These are phyloP conservation scores for Acanthoscelides obtectus DNA, from an alignment of 2,888 invertebrate genomes.

Conservation along the genomic window DNA sequence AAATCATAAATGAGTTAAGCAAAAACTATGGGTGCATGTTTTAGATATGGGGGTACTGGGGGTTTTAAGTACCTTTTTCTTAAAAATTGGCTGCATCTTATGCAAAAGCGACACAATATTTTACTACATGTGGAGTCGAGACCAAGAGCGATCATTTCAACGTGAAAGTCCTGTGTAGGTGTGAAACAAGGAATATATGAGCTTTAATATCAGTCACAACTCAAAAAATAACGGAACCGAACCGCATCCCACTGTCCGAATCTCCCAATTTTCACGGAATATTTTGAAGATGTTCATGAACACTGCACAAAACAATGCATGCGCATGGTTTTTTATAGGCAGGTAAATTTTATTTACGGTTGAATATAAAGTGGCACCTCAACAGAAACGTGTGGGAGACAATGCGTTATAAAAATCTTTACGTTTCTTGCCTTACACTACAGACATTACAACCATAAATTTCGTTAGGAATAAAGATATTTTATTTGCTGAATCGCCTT, in stretches of 20 bases:
- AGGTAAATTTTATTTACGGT: constrained; percentile 22
- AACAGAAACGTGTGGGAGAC: constrained; percentile 20
- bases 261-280: background rate
- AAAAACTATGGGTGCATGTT: too few species aligned
- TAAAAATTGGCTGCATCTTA: too few species aligned
- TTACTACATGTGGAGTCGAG: background rate
- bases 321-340: constrained; percentile 15
- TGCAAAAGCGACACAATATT: too few species aligned
- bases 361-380: constrained; percentile 21
- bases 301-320: constrained; percentile 9
- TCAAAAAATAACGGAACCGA: background rate
- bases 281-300: constrained; percentile 4
- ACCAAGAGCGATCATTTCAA: background rate
- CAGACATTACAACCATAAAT: constrained; percentile 16
- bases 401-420: constrained; percentile 21
- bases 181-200: background rate
- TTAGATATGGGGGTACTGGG: too few species aligned
- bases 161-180: background rate
- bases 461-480: constrained; percentile 15
- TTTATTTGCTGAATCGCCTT: constrained; percentile 10
- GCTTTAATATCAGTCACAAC: background rate
- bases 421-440: constrained; percentile 21
- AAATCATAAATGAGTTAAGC: too few species aligned
- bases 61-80: too few species aligned
- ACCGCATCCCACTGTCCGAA: background rate